Percentiles rank a stretch among this genome's conserved stretches.
Conservation (phyloP, 2,797 vertebrate genomes). For the Vespertilio murinus region DNA sequence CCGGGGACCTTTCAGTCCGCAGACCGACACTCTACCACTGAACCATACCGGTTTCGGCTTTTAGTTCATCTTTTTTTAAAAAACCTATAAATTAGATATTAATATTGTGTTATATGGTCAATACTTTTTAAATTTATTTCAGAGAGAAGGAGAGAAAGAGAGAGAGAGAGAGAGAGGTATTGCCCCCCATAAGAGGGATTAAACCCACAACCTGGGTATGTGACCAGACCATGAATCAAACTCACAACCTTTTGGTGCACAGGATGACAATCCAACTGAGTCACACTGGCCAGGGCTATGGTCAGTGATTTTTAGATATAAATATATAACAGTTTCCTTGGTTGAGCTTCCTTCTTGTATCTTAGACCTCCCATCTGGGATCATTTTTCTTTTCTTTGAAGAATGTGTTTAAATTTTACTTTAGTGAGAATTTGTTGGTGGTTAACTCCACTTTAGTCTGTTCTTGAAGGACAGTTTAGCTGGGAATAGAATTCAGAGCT, state of each 20-base stretch:
- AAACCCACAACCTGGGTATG: no score
- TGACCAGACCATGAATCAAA: no score
- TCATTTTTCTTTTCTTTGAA: slow-evolving; percentile 3
- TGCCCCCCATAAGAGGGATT: no score
- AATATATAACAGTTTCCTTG: neutral
- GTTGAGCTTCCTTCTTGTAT: neutral
- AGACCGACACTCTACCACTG: no score
- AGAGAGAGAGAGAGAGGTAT: neutral
- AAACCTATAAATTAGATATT: neutral
- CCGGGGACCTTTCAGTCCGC: no score
- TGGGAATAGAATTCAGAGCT: neutral
- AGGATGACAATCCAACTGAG: no score
- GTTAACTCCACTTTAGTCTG: neutral
- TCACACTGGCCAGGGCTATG: no score
- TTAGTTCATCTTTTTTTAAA: no score
- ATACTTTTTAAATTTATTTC: neutral
- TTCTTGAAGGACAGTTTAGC: neutral
- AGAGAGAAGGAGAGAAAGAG: no score
- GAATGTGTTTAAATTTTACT: neutral
- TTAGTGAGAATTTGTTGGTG: neutral
- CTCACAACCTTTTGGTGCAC: no score
- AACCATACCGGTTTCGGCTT: no score
- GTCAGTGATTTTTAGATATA: neutral
- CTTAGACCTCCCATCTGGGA: neutral
- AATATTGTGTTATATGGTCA: neutral